phyloP scores from a whole-genome alignment of 2,888 invertebrate genomes.

The Polia nebulosa region DNA sequence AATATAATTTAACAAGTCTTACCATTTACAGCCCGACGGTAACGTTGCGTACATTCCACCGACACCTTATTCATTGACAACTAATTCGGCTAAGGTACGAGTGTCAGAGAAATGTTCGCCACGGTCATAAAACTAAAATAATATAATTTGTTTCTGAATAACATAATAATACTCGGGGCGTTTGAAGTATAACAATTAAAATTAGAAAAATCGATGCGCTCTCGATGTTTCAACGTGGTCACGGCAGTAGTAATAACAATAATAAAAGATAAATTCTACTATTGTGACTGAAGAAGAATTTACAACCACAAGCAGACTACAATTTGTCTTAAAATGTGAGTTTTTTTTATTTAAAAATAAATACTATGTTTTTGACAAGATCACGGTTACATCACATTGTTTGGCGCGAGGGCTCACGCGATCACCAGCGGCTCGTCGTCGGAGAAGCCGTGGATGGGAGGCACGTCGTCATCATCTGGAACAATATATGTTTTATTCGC shows the following conservation, averaged over 20 bases:
- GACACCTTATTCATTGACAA: slow-evolving; percentile 49
- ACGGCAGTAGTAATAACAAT: slow-evolving; percentile 22
- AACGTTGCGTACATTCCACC: slow-evolving; percentile 67
- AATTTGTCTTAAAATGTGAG: slow-evolving; percentile 41
- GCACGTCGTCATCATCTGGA: slow-evolving; percentile 95
- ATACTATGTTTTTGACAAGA: slow-evolving; percentile 83
- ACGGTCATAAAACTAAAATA: slow-evolving; percentile 65
- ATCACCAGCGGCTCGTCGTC: slow-evolving; percentile 98
- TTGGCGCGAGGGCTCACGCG: slow-evolving; percentile 90
- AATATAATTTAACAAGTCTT: slow-evolving; percentile 82
- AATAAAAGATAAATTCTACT: slow-evolving; percentile 34
- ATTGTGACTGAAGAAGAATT: slow-evolving; percentile 42
- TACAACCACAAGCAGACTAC: slow-evolving; percentile 49
- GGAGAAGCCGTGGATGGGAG: slow-evolving; percentile 97
- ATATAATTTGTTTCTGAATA: slow-evolving; percentile 67
- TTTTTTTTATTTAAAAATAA: slow-evolving; percentile 70
- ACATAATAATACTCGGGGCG: slow-evolving; percentile 75
- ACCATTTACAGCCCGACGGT: slow-evolving; percentile 81
- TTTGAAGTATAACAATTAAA: slow-evolving; percentile 53
- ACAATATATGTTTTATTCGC: slow-evolving; percentile 33
- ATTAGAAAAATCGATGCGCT: slow-evolving; percentile 45
- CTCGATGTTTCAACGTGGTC: slow-evolving; percentile 35
- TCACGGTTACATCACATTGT: slow-evolving; percentile 78
- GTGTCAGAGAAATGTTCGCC: slow-evolving; percentile 51
- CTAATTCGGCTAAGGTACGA: slow-evolving; percentile 60